Evolutionary conservation across 2,888 invertebrate genomes (phyloP).

Genomic region (Thecophora atra): DNA sequence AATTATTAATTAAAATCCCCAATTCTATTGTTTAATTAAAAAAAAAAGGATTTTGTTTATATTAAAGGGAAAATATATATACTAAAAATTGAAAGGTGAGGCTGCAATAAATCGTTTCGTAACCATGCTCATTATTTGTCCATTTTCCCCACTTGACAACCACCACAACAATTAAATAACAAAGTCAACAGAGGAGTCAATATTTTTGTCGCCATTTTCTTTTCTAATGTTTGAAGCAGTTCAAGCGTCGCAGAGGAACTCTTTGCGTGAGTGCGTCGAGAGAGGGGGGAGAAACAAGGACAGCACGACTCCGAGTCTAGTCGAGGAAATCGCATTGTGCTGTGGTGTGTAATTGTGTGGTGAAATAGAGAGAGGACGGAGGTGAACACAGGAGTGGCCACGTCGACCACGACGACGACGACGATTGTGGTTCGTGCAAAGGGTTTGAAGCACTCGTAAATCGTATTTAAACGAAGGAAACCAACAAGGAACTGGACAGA

Average conservation of each 20-base stretch:
- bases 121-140: not conserved
- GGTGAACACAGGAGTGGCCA: no score
- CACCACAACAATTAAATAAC: not conserved
- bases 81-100: not conserved
- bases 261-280: not conserved
- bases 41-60: no score
- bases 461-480: no score
- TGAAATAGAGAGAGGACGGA: not conserved
- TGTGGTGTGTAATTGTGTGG: not conserved
- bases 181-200: no score
- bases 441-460: no score
- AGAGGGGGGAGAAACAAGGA: not conserved
- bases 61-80: not conserved
- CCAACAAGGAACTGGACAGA: no score
- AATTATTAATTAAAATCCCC: no score
- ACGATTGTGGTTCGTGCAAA: not conserved
- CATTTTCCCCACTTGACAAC: no score
- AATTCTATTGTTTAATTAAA: no score
- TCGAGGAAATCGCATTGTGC: not conserved
- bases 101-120: not conserved
- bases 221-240: not conserved
- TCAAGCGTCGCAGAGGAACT: not conserved
- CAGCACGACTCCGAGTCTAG: not conserved
- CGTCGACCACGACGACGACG: not conserved
- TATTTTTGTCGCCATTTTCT: not conserved